Evolutionary conservation across 2,797 vertebrate species (phyloP), one percentile per base, ranked within the genome.

Genomic region (Ptychadena robeensis): DNA sequence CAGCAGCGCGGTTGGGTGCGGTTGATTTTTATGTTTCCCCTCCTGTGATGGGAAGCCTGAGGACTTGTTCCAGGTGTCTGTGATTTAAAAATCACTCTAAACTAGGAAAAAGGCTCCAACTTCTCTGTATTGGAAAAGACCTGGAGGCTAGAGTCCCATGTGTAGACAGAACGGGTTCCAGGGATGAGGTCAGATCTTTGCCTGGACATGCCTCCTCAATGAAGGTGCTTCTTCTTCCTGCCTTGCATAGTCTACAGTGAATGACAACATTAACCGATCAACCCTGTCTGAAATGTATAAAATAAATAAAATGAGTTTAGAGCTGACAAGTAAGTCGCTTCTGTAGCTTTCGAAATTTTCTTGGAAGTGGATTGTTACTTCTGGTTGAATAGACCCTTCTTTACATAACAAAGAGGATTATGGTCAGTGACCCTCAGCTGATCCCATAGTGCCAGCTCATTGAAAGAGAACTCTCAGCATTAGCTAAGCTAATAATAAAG

Each of bases 351-450:
- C 31, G 67, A 38, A 59, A 35, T 61, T 73, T 79, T 79, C 44
- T 73, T 79, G 65, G 34, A 80, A 84, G 37, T 64, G 48, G 78
- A 44, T 70, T 64, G 71, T 75, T 84, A 53, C 40, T 44, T 64
- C 34, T 82, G 11, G 40, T 37, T 85, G 86, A 85, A 78, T 79
- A 74, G 59, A 31, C 38, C 14, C 64, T 77, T 82, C 71, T 86
- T 88, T 82, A 82, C 85, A 88, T 87, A 80, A 86, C 81, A 86
- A 85, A 85, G 53, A 83, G 69, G 74, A 84, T 86, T 78, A 81
- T 72, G 18, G 37, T 77, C 72, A 81, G 82, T 83, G 76, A 86
- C 85, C 81, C 76, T 63, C 63, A 64, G 63, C 82, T 71, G 83
- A 86, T 86, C 64, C 63, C 75, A 80, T 78, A 82, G 78, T 80